Evolutionary conservation across 1,140 invertebrate genomes (phyloP).

Genomic region (Propsilocerus akamusi): DNA sequence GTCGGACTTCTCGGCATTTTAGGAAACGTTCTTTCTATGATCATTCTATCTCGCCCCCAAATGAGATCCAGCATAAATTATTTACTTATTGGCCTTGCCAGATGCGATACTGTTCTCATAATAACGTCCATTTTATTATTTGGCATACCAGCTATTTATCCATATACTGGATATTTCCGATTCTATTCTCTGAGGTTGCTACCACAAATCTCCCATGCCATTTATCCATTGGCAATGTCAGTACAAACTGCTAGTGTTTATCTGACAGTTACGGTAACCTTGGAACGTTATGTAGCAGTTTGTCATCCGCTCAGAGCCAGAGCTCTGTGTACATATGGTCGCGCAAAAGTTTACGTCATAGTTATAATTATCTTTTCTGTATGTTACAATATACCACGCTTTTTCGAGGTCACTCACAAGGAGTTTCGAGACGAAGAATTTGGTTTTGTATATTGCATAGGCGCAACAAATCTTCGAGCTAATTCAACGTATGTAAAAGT

Average conservation of each 20-base stretch:
- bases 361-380: slow-evolving; percentile 65
- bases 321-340: slow-evolving; percentile 75
- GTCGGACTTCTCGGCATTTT: slow-evolving; percentile 71
- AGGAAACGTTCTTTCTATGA: slow-evolving; percentile 77
- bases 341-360: slow-evolving; percentile 69
- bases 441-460: slow-evolving; percentile 44
- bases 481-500: slow-evolving; percentile 59
- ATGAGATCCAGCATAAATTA: slow-evolving; percentile 92
- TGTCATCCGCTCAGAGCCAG: slow-evolving; percentile 80
- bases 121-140: slow-evolving; percentile 74
- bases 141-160: slow-evolving; percentile 64
- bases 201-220: slow-evolving; percentile 58
- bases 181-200: slow-evolving; percentile 64
- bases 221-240: slow-evolving; percentile 73
- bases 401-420: slow-evolving; percentile 38
- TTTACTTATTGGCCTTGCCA: slow-evolving; percentile 72
- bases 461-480: slow-evolving; percentile 44
- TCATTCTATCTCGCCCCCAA: slow-evolving; percentile 75
- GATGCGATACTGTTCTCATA: slow-evolving; percentile 78
- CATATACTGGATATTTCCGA: slow-evolving; percentile 53
- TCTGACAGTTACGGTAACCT: slow-evolving; percentile 83
- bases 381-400: slow-evolving; percentile 71
- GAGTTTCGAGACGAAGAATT: slow-evolving; percentile 8
- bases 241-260: slow-evolving; percentile 89
- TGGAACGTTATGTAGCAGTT: slow-evolving; percentile 91